Evolutionary conservation across 2,113 vertebrate species (phyloP), one percentile per base, ranked within the genome.

Genomic region (Alectura lathami): DNA sequence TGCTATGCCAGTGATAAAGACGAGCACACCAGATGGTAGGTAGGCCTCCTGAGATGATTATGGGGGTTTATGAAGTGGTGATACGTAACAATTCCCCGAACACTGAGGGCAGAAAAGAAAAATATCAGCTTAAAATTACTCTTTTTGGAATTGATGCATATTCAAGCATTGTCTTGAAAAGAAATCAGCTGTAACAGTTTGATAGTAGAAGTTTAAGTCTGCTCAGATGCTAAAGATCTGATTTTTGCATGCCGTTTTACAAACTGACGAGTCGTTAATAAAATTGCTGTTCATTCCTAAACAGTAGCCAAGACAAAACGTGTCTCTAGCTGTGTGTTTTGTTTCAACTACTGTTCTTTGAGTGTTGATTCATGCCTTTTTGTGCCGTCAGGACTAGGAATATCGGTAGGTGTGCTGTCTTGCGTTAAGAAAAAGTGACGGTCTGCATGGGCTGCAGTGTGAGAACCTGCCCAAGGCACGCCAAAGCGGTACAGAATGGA

Each of bases 1-100:
- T 91, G 60, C 88, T 84, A 54, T 9, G 21, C 56, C 43, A 78
- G 23, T 78, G 51, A 24, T 59, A 42, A 13, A 43, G 69, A 77
- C 22, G 30, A 88, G 50, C 54, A 17, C n/a, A 67, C 54, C 94
- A 97, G 84, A 87, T 88, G 82, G 94, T 79, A 11, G 16, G 75
- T 80, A 83, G 75, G 78, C 42, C 70, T 73, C 56, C 63, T 64
- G 57, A 91, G 62, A 74, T 50, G 57, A 34, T 91, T 38, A 29
- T 26, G 50, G 76, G 66, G 36, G 30, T 66, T 91, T 76, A 17
- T 36, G 53, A 76, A 91, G 74, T 40, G 62, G 45, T 29, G 57
- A 36, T 75, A n/a, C 21, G 30, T 48, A 66, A 62, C 64, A 57
- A 76, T 50, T 54, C 6, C 63, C 54, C 56, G 64, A 89, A 94